Evolutionary conservation across 2,888 invertebrate genomes (phyloP), one percentile per base, ranked within the genome.

Genomic region (Spodoptera picta): DNA sequence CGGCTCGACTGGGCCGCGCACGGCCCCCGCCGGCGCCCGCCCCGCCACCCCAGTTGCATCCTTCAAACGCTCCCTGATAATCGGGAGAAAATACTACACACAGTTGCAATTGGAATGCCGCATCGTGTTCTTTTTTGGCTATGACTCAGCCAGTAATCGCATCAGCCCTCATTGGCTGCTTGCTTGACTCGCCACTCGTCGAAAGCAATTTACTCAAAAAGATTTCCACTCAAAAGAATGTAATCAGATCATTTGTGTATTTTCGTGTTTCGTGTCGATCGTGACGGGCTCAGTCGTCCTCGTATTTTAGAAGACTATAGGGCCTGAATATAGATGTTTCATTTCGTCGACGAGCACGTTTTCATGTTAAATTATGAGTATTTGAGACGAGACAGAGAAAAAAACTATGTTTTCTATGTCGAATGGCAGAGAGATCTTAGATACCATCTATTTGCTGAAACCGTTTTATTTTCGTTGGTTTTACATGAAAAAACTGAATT

Each of bases 1-100:
- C 87, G 86, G 83, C 82, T 83, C 83, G 88, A 93, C 93, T 93
- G 92, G 89, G 90, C 90, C 88, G 87, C 89, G 87, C 84, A 77
- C 69, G 72, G 65, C 77, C 76, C 71, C 76, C 75, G 62, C 69
- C 70, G 41, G 14, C 62, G 44, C 78, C 70, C 75, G 74, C 74
- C 75, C 70, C 78, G 64, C 80, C 81, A 70, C 85, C 87, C 84
- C 83, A 77, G 88, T 90, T 92, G 93, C 93, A 93, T 92, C 92
- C 91, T 90, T 91, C 90, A 89, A 90, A 90, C 82, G 88, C 86
- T 89, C 90, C 88, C 90, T 90, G 90, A 92, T 92, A 90, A 93
- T 92, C 91, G 91, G 88, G 92, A 92, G 92, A 91, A 91, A 89
- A 92, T 91, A 91, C 90, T 88, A 90, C 89, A 88, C 84, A 87